Evolutionary conservation across 92 coral and sea anemone species (phyloP).

Genomic region (Pocillopora meandrina): DNA sequence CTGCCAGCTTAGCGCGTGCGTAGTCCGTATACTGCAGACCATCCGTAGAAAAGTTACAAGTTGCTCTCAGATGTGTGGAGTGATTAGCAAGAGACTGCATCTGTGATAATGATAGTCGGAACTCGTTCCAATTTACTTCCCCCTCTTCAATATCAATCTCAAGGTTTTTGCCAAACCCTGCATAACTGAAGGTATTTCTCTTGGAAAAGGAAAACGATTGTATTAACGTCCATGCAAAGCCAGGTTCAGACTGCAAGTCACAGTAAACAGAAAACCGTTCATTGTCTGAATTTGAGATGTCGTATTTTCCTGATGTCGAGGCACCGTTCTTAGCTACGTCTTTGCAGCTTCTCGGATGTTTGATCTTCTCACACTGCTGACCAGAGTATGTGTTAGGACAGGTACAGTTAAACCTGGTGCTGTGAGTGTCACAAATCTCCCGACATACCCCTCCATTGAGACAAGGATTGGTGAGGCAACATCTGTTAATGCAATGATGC

Average conservation of each 20-base stretch:
- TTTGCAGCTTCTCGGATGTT: not conserved
- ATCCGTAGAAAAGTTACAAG: not conserved
- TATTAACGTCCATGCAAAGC: not conserved
- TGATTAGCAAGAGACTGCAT: not conserved
- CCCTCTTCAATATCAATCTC: no score
- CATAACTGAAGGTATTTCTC: not conserved
- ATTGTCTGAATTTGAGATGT: not conserved
- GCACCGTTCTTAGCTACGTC: not conserved
- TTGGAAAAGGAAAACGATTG: not conserved
- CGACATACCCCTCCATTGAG: not conserved
- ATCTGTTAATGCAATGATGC: not conserved
- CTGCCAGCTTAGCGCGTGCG: not conserved
- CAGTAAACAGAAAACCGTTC: not conserved
- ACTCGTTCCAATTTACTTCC: not conserved
- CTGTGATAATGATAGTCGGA: not conserved
- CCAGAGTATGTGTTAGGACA: not conserved
- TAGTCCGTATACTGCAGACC: slow-evolving; percentile 7
- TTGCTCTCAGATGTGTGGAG: not conserved
- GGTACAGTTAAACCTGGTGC: not conserved
- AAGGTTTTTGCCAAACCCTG: no score
- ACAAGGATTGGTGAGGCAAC: not conserved
- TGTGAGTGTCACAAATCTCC: not conserved
- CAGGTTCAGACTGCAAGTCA: slow-evolving; percentile 1
- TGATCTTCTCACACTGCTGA: not conserved
- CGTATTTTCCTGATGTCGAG: not conserved